phyloP scores from a whole-genome alignment of 2,113 vertebrate genomes.

The Leptosomus discolor region DNA sequence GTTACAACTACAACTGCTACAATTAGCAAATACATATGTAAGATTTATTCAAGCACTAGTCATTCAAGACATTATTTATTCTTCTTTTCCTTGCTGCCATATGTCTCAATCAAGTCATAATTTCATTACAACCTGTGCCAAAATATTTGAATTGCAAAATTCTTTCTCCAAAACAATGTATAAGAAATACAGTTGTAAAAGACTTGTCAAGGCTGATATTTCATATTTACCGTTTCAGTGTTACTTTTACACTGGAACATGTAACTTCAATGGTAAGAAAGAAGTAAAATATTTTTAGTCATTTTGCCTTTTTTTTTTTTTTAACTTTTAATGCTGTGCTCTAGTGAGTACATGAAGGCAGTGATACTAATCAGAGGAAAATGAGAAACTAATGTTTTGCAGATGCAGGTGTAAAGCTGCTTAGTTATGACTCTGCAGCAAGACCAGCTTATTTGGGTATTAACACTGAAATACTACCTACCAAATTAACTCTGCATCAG shows the following conservation, averaged over 20 bases:
- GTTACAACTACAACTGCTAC: not conserved
- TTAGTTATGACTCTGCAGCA: not conserved
- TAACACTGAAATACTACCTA: not conserved
- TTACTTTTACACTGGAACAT: not conserved
- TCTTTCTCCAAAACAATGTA: not conserved
- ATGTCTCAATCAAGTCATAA: not conserved
- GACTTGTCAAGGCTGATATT: not conserved
- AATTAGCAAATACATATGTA: not conserved
- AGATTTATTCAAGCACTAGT: not conserved
- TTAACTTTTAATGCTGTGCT: not conserved
- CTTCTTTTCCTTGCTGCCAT: not conserved
- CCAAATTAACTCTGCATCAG: not conserved
- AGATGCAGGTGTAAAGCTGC: not conserved
- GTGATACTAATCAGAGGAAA: not conserved
- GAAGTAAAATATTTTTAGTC: not conserved
- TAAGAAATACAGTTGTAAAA: not conserved
- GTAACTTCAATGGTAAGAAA: not conserved
- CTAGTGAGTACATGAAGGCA: not conserved
- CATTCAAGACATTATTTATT: not conserved
- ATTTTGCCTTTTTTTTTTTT: not conserved
- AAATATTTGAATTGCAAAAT: not conserved
- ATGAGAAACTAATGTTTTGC: not conserved
- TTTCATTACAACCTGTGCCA: not conserved
- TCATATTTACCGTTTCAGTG: not conserved
- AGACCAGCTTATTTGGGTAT: not conserved